phyloP scores from a whole-genome alignment of 2,888 invertebrate species.

The Liposcelis brunnea region DNA sequence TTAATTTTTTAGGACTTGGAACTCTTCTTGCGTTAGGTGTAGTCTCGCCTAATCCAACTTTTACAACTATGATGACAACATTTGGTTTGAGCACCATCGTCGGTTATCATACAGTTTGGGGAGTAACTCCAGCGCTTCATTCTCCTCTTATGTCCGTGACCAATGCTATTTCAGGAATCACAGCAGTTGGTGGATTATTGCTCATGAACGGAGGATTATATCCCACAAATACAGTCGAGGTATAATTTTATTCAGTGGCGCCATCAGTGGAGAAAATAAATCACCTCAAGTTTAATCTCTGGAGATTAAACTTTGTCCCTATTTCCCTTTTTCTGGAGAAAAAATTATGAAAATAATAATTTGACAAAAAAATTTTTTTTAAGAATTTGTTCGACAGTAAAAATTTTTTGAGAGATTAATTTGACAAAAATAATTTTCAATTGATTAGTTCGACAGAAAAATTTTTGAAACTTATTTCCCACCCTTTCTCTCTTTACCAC shows the following conservation, averaged over 20 bases:
- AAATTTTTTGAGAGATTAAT: no score
- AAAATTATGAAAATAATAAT: no score
- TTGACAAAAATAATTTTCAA: no score
- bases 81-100: constrained; percentile 67
- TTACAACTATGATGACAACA: constrained; percentile 75
- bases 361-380: no score
- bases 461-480: no score
- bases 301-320: constrained; percentile 1
- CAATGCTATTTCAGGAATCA: constrained; percentile 81
- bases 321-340: no score
- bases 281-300: no score
- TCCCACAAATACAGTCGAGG: constrained; percentile 58
- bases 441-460: no score
- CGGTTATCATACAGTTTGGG: constrained; percentile 82
- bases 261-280: neutral
- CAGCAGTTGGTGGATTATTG: constrained; percentile 75
- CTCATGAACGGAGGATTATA: constrained; percentile 69
- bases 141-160: constrained; percentile 87
- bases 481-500: no score
- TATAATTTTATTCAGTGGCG: no score
- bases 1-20: constrained; percentile 39
- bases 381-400: no score
- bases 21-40: constrained; percentile 49
- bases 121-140: constrained; percentile 77
- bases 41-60: constrained; percentile 64